Evolutionary conservation across 1,140 invertebrate genomes (phyloP).

Genomic region (Lordiphosa clarofinis): DNA sequence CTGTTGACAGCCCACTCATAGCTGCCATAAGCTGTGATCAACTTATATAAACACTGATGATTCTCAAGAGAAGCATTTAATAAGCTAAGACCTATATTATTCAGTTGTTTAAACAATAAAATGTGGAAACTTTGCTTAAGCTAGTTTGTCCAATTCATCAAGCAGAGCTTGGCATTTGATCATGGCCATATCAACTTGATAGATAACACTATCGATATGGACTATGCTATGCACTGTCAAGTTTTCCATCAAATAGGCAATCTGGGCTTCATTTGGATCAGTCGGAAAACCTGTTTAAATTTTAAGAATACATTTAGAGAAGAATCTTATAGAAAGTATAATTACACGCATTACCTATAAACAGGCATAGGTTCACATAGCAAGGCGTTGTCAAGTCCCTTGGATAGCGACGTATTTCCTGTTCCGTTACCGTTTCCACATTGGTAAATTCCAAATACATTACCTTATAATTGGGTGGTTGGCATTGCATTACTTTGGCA

Average conservation of each 20-base stretch:
- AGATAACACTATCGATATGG: conserved; percentile 39
- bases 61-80: too few relatives aligned
- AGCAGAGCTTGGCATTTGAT: conserved; percentile 23
- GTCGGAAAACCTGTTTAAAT: conserved; percentile 38
- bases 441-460: conserved; percentile 56
- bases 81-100: too few relatives aligned
- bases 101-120: too few relatives aligned
- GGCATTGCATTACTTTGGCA: conserved; percentile 44
- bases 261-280: conserved; percentile 23
- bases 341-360: conserved; percentile 40
- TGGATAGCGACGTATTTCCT: conserved; percentile 60
- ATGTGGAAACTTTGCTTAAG: too few relatives aligned
- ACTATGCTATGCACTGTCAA: conserved; percentile 22
- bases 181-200: conserved; percentile 35
- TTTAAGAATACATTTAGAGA: neutral
- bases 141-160: conserved; percentile 4
- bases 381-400: conserved; percentile 35
- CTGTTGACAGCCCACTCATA: too few relatives aligned
- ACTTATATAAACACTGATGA: too few relatives aligned
- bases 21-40: too few relatives aligned
- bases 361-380: conserved; percentile 50
- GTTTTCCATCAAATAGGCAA: conserved; percentile 28
- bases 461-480: conserved; percentile 27
- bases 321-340: neutral
- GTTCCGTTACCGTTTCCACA: conserved; percentile 19